A percentile compares a stretch with the other conserved stretches of the same genome.
phyloP scores from a whole-genome alignment of 2,113 vertebrate species.

The Donacobius atricapilla region DNA sequence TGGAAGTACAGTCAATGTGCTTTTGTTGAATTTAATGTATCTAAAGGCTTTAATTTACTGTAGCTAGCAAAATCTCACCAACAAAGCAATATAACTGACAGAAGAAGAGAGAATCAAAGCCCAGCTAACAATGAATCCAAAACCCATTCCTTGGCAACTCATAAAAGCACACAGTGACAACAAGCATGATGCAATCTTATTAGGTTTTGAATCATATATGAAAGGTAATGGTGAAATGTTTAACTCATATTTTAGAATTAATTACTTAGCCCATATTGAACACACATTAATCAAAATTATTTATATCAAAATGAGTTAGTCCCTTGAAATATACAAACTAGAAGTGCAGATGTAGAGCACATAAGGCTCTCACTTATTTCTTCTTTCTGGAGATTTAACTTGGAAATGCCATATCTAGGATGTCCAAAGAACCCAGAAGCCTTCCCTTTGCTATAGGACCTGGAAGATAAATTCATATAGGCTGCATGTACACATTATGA shows the following conservation, averaged over 20 bases:
- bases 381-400: background rate
- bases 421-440: background rate
- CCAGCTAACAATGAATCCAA: background rate
- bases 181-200: background rate
- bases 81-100: background rate
- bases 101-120: background rate
- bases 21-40: background rate
- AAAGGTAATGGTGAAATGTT: background rate
- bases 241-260: background rate
- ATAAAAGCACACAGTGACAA: background rate
- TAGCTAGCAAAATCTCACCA: background rate
- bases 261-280: background rate
- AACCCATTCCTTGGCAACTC: background rate
- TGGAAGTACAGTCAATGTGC: background rate
- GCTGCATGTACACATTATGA: background rate
- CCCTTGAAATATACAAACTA: background rate
- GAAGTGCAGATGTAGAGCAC: background rate
- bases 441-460: background rate
- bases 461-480: background rate
- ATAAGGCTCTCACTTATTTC: fast-evolving
- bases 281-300: background rate
- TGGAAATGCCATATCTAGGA: background rate
- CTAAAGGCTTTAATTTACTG: background rate
- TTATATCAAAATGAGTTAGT: background rate
- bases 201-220: background rate